Evolutionary conservation across 2,113 vertebrate genomes (phyloP).

Genomic region (Odocoileus hemionus): DNA sequence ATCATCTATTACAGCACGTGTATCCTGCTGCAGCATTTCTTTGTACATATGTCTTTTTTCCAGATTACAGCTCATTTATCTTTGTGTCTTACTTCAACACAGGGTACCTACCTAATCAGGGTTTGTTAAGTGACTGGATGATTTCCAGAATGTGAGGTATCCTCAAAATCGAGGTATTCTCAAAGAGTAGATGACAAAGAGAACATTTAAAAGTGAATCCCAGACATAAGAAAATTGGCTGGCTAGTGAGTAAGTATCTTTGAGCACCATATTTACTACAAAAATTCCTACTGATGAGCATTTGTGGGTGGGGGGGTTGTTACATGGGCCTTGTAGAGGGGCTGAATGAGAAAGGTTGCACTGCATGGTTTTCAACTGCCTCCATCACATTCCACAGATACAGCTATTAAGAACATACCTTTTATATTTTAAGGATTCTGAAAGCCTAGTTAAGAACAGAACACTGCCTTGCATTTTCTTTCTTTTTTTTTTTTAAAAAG

Average conservation of each 20-base stretch:
- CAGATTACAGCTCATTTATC: background rate
- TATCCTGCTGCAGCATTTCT: background rate
- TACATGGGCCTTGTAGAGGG: background rate
- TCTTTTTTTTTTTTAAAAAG: background rate
- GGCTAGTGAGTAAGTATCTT: background rate
- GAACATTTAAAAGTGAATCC: background rate
- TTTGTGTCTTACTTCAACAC: background rate
- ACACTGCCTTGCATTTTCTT: background rate
- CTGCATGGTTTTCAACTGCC: background rate
- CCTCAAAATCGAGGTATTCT: background rate
- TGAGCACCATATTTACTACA: background rate
- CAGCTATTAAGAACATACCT: background rate
- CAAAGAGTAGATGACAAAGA: slow-evolving; percentile 15
- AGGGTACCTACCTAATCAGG: background rate
- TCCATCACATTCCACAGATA: background rate
- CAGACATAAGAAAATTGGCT: slow-evolving; percentile 23
- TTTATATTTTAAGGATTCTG: background rate
- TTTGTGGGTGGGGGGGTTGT: accelerated
- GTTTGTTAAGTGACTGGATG: background rate
- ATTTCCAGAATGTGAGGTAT: background rate
- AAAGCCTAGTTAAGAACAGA: background rate
- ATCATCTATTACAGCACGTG: background rate
- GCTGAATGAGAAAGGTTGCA: background rate
- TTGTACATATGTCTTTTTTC: background rate
- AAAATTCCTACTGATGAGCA: background rate